Evolutionary conservation across 2,797 vertebrate genomes (phyloP).

Genomic region (Chaenodraco wilsoni): DNA sequence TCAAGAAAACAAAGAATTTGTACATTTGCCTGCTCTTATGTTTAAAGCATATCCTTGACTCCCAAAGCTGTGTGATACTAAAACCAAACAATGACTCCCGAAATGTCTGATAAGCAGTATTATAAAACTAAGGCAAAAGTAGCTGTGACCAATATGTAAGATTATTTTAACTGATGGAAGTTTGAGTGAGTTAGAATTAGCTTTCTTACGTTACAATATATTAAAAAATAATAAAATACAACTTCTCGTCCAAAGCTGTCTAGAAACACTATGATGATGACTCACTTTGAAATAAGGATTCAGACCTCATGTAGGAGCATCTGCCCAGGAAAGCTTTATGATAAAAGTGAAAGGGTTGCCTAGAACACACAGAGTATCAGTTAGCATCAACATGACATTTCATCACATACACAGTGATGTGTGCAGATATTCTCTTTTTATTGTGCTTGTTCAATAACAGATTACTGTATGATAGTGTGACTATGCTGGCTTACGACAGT

Average conservation of each 20-base stretch:
- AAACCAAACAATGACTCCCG: not conserved
- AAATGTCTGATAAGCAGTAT: not conserved
- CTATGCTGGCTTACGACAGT: constrained; percentile 65
- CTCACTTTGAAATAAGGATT: constrained; percentile 62
- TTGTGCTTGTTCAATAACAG: not conserved
- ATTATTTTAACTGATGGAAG: not conserved
- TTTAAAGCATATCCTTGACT: not conserved
- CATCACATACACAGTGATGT: too few species aligned
- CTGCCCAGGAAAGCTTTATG: constrained; percentile 56
- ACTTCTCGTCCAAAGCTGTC: not conserved
- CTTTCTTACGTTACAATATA: not conserved
- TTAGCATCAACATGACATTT: constrained; percentile 6
- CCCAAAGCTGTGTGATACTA: not conserved
- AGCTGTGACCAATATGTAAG: not conserved
- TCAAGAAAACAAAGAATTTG: not conserved
- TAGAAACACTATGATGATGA: constrained; percentile 1
- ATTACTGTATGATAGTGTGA: not conserved
- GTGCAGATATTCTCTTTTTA: too few species aligned
- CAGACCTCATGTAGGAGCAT: constrained; percentile 69
- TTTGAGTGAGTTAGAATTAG: not conserved
- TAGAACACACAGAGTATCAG: constrained; percentile 47
- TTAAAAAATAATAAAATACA: not conserved
- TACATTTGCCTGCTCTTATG: not conserved
- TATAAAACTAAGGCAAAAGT: not conserved
- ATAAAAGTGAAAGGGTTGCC: constrained; percentile 56